Base-by-base conservation (phyloP, 2,888 invertebrate species). In the Nomada ferruginata region DNA sequence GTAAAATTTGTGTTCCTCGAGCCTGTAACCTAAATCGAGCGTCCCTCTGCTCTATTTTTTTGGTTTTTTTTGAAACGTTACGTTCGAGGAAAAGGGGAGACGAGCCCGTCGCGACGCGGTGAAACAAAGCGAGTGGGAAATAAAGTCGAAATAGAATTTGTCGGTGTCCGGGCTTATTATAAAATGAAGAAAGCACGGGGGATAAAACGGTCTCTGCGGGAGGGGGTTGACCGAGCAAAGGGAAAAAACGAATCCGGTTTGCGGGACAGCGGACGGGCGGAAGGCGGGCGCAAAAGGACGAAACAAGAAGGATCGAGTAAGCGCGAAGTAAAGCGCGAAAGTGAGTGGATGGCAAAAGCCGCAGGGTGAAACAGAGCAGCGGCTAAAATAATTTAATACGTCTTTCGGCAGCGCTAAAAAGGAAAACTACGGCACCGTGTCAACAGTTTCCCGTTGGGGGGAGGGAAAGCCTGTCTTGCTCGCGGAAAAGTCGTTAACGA, bases 271-370 rank as follows among this genome's bases (percentile, higher is more conserved):
- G 76, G 52, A 50, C 23, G 79, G 83, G 68, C 55, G 69, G 71
- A 60, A 65, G 61, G 74, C 61, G 15, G 57, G 29, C 18, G 63
- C 44, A 69, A 73, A 69, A 80, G 76, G 76, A 83, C 57, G 66
- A 73, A 72, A 82, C 82, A 75, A 83, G 83, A 76, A 76, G 70
- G 80, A 85, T 85, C 78, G 85, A 85, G 83, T 85, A 73, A 71
- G 61, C 61, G 74, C 57, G 59, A 75, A 66, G 65, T 61, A 71
- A 82, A 74, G 75, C 70, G 82, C 74, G 82, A 80, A 80, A 74
- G 55, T 55, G 59, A 72, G 77, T 60, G 44, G 44, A 13, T 23
- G 44, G 23, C 23, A 29, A 53, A 65, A 70, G 70, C 66, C 71
- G 69, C 68, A 44, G 70, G 71, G 61, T 68, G 80, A 82, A 66